These are phyloP conservation scores for Elysia crispata DNA, from an alignment of 2,888 invertebrate genomes.

Conservation along the genomic window DNA sequence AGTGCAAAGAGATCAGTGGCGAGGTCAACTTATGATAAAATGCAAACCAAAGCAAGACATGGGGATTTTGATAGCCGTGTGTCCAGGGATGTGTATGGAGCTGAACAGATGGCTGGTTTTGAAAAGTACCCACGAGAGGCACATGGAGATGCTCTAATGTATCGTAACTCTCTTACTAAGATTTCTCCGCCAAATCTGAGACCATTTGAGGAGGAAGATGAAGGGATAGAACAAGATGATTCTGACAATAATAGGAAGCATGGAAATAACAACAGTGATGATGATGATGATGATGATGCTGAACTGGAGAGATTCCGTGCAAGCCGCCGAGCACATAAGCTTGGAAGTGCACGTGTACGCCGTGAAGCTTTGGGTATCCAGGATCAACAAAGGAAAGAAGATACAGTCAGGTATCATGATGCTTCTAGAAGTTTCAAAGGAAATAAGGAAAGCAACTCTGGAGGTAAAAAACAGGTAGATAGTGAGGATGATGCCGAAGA, in stretches of 20 bases:
- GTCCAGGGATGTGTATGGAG: background rate
- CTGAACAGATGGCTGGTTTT: too few relatives aligned
- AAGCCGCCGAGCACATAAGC: too few relatives aligned
- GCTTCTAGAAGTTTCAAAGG: too few relatives aligned
- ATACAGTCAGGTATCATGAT: too few relatives aligned
- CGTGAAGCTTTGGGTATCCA: too few relatives aligned
- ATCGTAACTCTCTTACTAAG: slow-evolving; percentile 18
- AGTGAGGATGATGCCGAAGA: slow-evolving; percentile 37
- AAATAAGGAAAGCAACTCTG: background rate
- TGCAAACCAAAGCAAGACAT: background rate
- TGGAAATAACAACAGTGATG: background rate
- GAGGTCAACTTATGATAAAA: background rate
- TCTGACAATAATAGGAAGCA: slow-evolving; percentile 1
- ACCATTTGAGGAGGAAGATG: slow-evolving; percentile 22
- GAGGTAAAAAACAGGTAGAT: background rate
- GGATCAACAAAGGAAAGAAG: too few relatives aligned
- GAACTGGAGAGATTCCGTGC: too few relatives aligned
- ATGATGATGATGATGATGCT: background rate
- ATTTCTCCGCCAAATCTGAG: slow-evolving; percentile 23
- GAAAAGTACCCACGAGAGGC: slow-evolving; percentile 10
- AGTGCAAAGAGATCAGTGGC: background rate
- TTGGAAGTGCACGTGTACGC: too few relatives aligned
- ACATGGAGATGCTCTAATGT: slow-evolving; percentile 13
- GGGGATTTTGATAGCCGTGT: background rate
- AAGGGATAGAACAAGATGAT: slow-evolving; percentile 20